A percentile compares a stretch with the other conserved stretches of the same genome.
Evolutionary conservation across 2,113 vertebrate species (phyloP).

Genomic region (Notiomystis cincta): DNA sequence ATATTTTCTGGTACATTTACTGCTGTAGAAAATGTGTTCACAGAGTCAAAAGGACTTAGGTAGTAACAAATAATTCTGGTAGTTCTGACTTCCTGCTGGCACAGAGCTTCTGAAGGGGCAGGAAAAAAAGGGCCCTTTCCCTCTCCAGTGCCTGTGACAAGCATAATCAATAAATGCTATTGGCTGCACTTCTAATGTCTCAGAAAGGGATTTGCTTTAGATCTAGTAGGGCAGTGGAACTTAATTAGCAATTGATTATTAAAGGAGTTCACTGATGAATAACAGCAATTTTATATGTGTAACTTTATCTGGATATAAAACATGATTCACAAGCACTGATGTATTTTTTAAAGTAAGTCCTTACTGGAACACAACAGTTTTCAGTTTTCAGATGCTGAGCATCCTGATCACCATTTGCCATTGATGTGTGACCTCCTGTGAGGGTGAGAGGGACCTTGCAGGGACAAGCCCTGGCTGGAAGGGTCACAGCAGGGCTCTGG

Average conservation of each 20-base stretch:
- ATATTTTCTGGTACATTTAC: not conserved
- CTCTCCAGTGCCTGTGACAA: not conserved
- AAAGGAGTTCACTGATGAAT: not conserved
- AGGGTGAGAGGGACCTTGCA: not conserved
- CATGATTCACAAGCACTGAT: not conserved
- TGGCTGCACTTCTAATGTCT: not conserved
- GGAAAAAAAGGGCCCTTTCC: not conserved
- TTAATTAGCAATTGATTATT: constrained; percentile 47
- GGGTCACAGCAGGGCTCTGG: not conserved
- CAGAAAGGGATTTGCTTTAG: not conserved
- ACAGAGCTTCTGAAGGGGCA: not conserved
- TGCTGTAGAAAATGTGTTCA: not conserved
- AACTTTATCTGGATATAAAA: not conserved
- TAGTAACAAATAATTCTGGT: not conserved
- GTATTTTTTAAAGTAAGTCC: not conserved
- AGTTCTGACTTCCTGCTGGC: not conserved
- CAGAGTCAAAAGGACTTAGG: not conserved
- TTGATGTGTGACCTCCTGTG: accelerated
- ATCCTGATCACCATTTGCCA: not conserved
- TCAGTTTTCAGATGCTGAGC: not conserved
- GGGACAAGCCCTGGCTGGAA: not conserved
- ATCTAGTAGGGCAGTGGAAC: not conserved
- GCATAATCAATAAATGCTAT: not conserved
- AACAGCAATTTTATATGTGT: not conserved
- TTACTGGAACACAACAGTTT: accelerated